These are phyloP conservation scores for Azemiops feae DNA, from an alignment of 2,113 vertebrate species.

Conservation along the genomic window DNA sequence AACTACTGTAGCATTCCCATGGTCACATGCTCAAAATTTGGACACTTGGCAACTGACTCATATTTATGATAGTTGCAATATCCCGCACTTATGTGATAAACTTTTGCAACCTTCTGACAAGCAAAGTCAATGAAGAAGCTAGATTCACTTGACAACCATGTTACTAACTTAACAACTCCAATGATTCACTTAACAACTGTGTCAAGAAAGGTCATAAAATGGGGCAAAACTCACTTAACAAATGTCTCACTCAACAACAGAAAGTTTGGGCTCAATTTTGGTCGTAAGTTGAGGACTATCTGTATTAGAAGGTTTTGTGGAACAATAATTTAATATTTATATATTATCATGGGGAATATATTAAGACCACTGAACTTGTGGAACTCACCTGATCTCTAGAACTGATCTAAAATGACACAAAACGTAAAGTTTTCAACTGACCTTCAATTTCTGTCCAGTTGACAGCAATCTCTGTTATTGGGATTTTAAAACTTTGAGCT, in stretches of 20 bases:
- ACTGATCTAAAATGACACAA: background rate
- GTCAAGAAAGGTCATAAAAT: background rate
- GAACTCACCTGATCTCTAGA: background rate
- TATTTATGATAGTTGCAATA: background rate
- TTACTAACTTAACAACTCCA: background rate
- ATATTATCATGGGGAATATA: background rate
- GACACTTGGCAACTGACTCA: background rate
- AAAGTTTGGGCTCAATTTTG: background rate
- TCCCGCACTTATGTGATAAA: background rate
- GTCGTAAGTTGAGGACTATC: background rate
- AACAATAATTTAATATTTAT: background rate
- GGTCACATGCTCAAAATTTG: background rate
- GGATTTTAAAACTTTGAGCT: conserved; percentile 88
- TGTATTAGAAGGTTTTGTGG: background rate
- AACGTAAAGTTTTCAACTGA: conserved; percentile 52
- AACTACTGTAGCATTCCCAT: background rate
- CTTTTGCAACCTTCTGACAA: background rate
- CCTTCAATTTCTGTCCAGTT: conserved; percentile 99
- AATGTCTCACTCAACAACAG: background rate
- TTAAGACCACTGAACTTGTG: fast-evolving
- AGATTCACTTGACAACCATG: background rate
- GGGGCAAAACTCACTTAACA: background rate
- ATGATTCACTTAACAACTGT: background rate
- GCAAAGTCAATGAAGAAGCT: background rate
- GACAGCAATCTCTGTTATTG: conserved; percentile 92